Evolutionary conservation across 2,797 vertebrate genomes (phyloP).

Genomic region (Peromyscus aztecus): DNA sequence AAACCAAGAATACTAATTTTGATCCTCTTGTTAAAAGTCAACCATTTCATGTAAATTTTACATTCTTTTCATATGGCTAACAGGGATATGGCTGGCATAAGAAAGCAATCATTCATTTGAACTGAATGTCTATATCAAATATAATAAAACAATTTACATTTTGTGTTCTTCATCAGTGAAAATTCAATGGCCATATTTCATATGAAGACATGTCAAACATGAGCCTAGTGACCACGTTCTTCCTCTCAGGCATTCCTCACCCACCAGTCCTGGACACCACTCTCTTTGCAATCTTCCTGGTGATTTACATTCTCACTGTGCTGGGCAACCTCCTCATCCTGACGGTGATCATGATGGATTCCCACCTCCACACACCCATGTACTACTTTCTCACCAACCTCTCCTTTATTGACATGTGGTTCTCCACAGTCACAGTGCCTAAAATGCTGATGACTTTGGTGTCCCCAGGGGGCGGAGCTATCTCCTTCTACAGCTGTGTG

Average conservation of each 20-base stretch:
- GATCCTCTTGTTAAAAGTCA: neutral
- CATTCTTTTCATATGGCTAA: neutral
- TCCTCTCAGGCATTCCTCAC: slow-evolving; percentile 54
- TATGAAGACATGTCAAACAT: neutral
- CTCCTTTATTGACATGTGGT: slow-evolving; percentile 55
- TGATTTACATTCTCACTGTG: slow-evolving; percentile 31
- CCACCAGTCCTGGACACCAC: neutral
- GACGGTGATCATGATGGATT: neutral
- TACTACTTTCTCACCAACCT: slow-evolving; percentile 72
- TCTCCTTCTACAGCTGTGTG: neutral
- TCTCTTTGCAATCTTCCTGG: neutral
- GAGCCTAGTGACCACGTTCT: slow-evolving; percentile 19
- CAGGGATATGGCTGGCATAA: neutral
- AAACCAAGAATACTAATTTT: neutral
- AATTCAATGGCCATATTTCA: neutral
- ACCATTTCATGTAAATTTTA: neutral
- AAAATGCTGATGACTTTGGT: slow-evolving; percentile 49
- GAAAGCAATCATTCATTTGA: neutral
- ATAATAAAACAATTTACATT: neutral
- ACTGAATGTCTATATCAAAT: neutral
- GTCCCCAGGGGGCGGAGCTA: neutral
- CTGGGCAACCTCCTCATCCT: slow-evolving; percentile 62
- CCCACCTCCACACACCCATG: slow-evolving; percentile 60
- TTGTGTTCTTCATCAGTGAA: neutral
- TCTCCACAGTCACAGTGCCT: slow-evolving; percentile 61